Conservation (phyloP, 2,888 invertebrate species). For the Zootermopsis nevadensis region DNA sequence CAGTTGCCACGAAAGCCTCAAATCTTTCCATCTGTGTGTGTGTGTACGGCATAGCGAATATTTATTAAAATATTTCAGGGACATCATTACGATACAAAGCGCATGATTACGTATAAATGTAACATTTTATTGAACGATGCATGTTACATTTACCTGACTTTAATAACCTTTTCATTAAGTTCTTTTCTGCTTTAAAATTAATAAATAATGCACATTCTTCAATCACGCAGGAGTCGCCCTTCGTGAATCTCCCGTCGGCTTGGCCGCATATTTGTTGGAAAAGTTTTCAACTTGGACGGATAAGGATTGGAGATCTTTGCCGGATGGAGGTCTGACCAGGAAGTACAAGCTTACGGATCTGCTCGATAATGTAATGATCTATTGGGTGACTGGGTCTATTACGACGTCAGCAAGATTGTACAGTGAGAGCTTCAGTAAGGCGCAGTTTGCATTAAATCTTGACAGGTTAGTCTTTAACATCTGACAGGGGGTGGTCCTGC, state of each 20-base stretch:
- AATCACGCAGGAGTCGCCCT: constrained; percentile 62
- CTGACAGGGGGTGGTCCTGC: too few relatives aligned
- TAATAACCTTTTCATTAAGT: too few relatives aligned
- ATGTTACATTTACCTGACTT: too few relatives aligned
- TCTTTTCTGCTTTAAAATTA: not conserved
- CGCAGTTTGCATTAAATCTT: constrained; percentile 25
- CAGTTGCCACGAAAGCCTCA: too few relatives aligned
- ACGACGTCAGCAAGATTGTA: constrained; percentile 64
- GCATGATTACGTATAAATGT: too few relatives aligned
- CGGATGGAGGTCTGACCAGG: constrained; percentile 64
- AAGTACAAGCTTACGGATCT: constrained; percentile 66
- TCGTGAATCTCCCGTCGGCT: constrained; percentile 66
- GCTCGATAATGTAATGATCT: constrained; percentile 68
- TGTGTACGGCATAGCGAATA: too few relatives aligned
- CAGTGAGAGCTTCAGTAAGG: constrained; percentile 58
- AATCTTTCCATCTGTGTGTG: too few relatives aligned
- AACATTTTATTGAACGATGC: too few relatives aligned
- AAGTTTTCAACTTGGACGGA: constrained; percentile 67
- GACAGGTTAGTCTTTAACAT: constrained; percentile 14
- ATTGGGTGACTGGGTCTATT: constrained; percentile 66
- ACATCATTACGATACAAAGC: too few relatives aligned
- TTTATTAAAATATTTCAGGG: too few relatives aligned
- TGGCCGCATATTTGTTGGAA: constrained; percentile 68
- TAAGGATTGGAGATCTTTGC: constrained; percentile 55
- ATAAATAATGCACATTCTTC: not conserved